These are phyloP conservation scores for Hetaerina americana DNA, from an alignment of 1,140 invertebrate genomes.

Conservation along the genomic window DNA sequence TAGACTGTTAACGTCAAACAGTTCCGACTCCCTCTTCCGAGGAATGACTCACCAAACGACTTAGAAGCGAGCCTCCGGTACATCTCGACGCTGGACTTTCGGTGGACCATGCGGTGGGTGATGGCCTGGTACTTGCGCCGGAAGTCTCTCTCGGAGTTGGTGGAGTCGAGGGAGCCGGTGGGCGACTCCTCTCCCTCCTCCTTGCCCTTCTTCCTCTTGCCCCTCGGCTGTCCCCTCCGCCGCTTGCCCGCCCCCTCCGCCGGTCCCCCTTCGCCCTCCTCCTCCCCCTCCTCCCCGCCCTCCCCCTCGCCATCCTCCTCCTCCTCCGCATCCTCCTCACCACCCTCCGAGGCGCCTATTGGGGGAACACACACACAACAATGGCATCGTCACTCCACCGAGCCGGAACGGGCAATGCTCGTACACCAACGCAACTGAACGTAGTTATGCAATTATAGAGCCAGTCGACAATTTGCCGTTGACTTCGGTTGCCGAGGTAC, in stretches of 20 bases:
- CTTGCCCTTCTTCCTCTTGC: background rate
- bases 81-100: constrained; percentile 84
- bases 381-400: too few relatives aligned
- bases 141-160: constrained; percentile 76
- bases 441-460: too few relatives aligned
- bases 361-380: too few relatives aligned
- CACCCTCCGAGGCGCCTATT: too few relatives aligned
- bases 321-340: background rate
- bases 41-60: constrained; percentile 62
- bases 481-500: too few relatives aligned
- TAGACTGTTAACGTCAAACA: too few relatives aligned
- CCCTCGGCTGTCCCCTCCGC: background rate
- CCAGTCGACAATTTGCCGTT: too few relatives aligned
- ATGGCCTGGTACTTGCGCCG: constrained; percentile 71
- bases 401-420: too few relatives aligned
- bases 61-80: constrained; percentile 71
- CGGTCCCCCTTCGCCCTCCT: background rate
- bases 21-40: too few relatives aligned
- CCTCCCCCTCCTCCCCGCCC: background rate
- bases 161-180: constrained; percentile 49
- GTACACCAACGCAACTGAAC: too few relatives aligned
- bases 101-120: constrained; percentile 77
- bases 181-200: background rate
- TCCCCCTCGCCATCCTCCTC: background rate
- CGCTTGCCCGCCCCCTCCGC: background rate